Evolutionary conservation across 2,797 vertebrate genomes (phyloP).

Genomic region (Peromyscus melanophrys): DNA sequence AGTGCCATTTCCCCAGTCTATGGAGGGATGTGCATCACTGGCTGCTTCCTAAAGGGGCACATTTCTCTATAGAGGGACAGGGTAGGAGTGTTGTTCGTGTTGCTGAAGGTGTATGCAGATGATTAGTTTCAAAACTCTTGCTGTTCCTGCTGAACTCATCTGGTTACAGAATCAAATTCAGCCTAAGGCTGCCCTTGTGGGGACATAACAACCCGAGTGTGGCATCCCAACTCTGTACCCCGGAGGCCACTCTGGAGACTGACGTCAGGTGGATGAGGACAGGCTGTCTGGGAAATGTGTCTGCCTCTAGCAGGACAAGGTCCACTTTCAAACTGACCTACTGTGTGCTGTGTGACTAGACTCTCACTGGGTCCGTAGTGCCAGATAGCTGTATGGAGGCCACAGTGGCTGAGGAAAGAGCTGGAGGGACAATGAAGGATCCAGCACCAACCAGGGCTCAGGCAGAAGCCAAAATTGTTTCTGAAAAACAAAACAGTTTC

Average conservation of each 20-base stretch:
- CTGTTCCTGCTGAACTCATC: neutral
- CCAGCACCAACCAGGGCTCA: neutral
- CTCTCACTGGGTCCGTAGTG: neutral
- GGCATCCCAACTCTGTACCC: neutral
- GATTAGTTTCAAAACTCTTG: neutral
- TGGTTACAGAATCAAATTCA: neutral
- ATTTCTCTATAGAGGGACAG: neutral
- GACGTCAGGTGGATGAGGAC: neutral
- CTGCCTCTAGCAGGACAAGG: neutral
- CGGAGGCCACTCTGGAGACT: neutral
- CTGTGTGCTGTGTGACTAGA: neutral
- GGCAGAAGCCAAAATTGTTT: neutral
- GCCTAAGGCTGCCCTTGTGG: neutral
- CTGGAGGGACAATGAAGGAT: neutral
- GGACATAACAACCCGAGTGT: neutral
- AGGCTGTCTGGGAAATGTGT: neutral
- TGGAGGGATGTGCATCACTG: neutral
- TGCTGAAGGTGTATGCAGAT: neutral
- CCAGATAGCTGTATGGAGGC: neutral
- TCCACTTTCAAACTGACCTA: neutral
- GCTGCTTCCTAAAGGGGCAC: neutral
- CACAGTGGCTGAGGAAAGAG: neutral
- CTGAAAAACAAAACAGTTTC: slow-evolving; percentile 26
- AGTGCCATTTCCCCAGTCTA: neutral
- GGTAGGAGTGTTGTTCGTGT: neutral